A percentile compares a stretch with the other conserved stretches of the same genome.
These are phyloP conservation scores for Hypsopygia costalis DNA, from an alignment of 2,888 invertebrate genomes.

Conservation along the genomic window DNA sequence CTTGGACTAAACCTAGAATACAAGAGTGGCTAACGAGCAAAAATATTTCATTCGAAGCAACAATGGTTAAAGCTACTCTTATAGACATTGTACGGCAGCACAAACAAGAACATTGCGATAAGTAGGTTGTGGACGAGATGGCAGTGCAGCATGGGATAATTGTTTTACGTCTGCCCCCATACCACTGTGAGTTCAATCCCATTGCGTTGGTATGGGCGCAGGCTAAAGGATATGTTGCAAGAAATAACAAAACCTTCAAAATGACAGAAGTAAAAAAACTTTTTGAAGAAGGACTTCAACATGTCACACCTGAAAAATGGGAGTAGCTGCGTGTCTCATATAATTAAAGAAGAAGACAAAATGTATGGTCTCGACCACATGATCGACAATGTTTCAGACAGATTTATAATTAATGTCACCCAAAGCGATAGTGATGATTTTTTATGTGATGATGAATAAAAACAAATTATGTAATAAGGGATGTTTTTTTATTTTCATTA, in stretches of 20 bases:
- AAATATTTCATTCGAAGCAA: conserved; percentile 10
- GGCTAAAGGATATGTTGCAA: background rate
- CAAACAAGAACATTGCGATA: conserved; percentile 7
- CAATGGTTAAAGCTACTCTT: conserved; percentile 5
- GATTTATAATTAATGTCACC: conserved; percentile 1
- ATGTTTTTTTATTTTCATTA: no score
- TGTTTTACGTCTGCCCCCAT: conserved; percentile 15
- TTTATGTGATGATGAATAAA: background rate
- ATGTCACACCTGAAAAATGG: conserved; percentile 1
- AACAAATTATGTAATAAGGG: background rate
- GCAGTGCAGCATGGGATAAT: conserved; percentile 8
- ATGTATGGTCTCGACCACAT: background rate
- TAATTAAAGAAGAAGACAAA: conserved; percentile 1
- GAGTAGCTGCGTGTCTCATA: background rate
- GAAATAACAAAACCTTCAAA: background rate
- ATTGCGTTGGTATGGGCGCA: conserved; percentile 17
- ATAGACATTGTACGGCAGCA: conserved; percentile 8
- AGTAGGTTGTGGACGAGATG: conserved; percentile 19
- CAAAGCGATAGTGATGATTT: background rate
- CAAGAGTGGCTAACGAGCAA: conserved; percentile 9
- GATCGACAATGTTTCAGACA: background rate
- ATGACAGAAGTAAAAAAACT: conserved; percentile 1
- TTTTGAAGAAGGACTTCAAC: background rate
- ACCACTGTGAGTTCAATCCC: conserved; percentile 18
- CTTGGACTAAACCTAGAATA: no score